These are phyloP conservation scores for Nycteola revayana DNA, from an alignment of 2,888 invertebrate genomes.

Conservation along the genomic window DNA sequence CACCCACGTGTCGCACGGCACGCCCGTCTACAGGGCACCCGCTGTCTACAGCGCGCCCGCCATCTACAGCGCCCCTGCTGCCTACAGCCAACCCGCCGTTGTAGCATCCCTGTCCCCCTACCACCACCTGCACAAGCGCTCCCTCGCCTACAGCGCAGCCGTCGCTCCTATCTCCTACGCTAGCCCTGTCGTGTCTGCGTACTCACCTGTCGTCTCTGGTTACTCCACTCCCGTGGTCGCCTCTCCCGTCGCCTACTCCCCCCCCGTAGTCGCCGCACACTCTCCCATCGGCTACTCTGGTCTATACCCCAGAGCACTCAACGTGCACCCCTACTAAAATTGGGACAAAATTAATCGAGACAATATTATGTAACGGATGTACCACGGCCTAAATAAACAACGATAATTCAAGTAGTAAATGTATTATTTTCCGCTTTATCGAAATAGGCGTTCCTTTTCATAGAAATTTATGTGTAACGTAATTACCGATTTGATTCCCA, in stretches of 20 bases:
- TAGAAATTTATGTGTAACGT: too few species aligned
- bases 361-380: neutral
- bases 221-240: conserved; percentile 35
- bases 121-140: conserved; percentile 70
- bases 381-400: conserved; percentile 18
- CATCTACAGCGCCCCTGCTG: conserved; percentile 34
- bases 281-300: conserved; percentile 28
- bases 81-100: conserved; percentile 63
- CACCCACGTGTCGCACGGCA: conserved; percentile 53
- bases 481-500: too few species aligned
- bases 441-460: too few species aligned
- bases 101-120: conserved; percentile 73
- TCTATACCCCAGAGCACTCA: conserved; percentile 51
- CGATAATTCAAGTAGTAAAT: too few species aligned
- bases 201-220: conserved; percentile 36
- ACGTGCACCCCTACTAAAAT: conserved; percentile 61
- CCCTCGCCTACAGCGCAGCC: too few species aligned
- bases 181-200: conserved; percentile 35
- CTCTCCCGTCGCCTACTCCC: too few species aligned
- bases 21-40: conserved; percentile 40
- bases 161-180: conserved; percentile 33
- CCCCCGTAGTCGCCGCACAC: too few species aligned
- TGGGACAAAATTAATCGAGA: neutral
- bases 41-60: conserved; percentile 50
- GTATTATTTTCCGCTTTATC: too few species aligned